Base-by-base conservation (phyloP, 2,113 vertebrate species). In the Tyrannus savana region DNA sequence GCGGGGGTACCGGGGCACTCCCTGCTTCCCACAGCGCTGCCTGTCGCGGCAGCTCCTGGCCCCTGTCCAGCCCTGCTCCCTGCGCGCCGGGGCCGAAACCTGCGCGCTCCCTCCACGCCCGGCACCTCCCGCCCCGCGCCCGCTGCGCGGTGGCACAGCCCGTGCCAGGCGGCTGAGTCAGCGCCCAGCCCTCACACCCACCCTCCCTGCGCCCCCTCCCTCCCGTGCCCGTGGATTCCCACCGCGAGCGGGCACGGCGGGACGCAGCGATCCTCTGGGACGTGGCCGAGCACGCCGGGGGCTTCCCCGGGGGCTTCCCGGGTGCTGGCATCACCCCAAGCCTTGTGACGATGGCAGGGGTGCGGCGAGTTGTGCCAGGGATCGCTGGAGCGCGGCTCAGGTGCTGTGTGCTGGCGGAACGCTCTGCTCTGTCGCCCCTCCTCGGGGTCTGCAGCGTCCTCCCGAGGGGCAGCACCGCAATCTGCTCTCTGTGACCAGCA, bases 171-270 rank as follows among this genome's bases (percentile, higher is more conserved):
- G 8, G 39, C 95, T 74, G 84, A 91, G 67, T 90, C 96, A 95
- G 92, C 52, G 3, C 31, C 47, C 59, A 17, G 59, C 60, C 39
- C 76, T 31, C 24, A 24, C 66, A 17, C 47, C 7, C 5, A 22
- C 39, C 49, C 53, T 24, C 37, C 49, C 50, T 5, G 31, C 18
- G 8, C 33, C 35, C 30, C 18, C 7, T 39, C 71, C 44, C 62
- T 7, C 19, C 13, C 1, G 18, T 4, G 53, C 41, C 52, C 1
- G 9, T 10, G 5, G 27, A 28, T 37, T 47, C 14, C 50, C 47
- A 0, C 5, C 3, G 3, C 1, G 12, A n/a, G n/a, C 0, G 4
- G 56, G 37, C 35, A 2, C 0, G 19, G 50, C 22, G 0, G 52
- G n/a, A 6, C 7, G 62, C 63, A 15, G 53, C 28, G 10, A 4